Evolutionary conservation across 2,888 invertebrate genomes (phyloP), one percentile per base, ranked within the genome.

Genomic region (Apodemia duryi): DNA sequence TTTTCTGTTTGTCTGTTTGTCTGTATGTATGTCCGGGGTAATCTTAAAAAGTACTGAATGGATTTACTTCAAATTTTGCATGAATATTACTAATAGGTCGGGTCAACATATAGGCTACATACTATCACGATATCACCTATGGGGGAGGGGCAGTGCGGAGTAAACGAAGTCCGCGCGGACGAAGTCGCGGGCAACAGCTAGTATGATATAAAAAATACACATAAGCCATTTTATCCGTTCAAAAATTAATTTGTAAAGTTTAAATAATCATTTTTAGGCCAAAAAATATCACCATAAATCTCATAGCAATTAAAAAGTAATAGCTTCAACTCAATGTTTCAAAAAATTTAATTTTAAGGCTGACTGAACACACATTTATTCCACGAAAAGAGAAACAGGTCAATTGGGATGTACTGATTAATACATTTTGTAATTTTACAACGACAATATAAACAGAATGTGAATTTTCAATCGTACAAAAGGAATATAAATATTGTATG

Each of bases 241-340:
- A 43, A 10, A 57, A 60, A 46, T 32, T 46, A 61, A 64, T 64
- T 60, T 64, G 60, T 64, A 6, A 38, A 6, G 7, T 38, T 64
- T 49, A 49, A 52, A 9, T 52, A 52, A 52, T 52, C 52, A 52
- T 3, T 52, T 52, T 52, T 52, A 28, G 21, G 1, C 6, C n/a
- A n/a, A n/a, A 28, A 52, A 2, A 52, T 52, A 52, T 51, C 66
- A 66, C 57, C 66, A 66, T 69, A 68, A 69, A 69, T 69, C 67
- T 64, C 66, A 11, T 51, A 57, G 65, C 66, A 69, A 69, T 69
- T 67, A 68, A 69, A 69, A 69, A 68, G 68, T 65, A 69, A 69
- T 69, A 68, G 68, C 65, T 67, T 64, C 64, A 61, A 49, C 62
- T 64, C 66, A 65, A 54, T 68, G 64, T 66, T 66, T 63, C 66